Base-by-base conservation (phyloP, 1,140 invertebrate species). In the Streblospio benedicti region DNA sequence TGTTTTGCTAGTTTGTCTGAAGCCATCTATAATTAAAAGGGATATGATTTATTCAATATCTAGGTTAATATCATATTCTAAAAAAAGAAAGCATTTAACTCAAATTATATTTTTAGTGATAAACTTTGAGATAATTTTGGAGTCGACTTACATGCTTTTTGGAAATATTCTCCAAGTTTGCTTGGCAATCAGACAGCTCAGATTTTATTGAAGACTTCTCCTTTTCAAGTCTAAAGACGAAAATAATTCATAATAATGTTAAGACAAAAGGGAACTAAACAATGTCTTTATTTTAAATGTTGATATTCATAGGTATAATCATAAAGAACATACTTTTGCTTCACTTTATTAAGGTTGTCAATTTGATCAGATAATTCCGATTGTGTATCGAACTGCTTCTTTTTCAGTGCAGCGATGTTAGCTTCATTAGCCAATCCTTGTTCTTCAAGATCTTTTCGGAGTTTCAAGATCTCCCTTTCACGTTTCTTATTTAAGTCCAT, bases 331-430 rank as follows among this genome's bases (percentile, higher is more conserved):
- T 81, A 95, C 93, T 94, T 97, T 77, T 90, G 90, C 83, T 97
- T 98, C 74, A 92, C 85, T 81, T 99, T 99, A 86, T 97, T 97
- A 72, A 99, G 86, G 78, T 97, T 93, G 81, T 99, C 96, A 76
- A 99, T 91, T 82, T 98, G 95, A 81, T 99, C 96, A 70, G 91
- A 90, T 87, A 99, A 90, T 87, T 76, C 75, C 61, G 70, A 74
- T 71, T 97, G 91, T 73, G 93, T 90, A 82, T 99, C 96, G 78
- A 97, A 97, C 84, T 97, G 92, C 85, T 98, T 99, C 86, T 99
- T 98, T 80, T 95, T 89, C 67, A 98, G 85, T 77, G 89, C 90
- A 69, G 90, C 88, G 70, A 97, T 83, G 66, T 91, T 91, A 64
- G 91, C 86, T 81, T 98, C 96, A 78, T 97, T 93, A 81, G 98